Conservation (phyloP, 1,140 invertebrate species). For the Neomicropteryx cornuta region DNA sequence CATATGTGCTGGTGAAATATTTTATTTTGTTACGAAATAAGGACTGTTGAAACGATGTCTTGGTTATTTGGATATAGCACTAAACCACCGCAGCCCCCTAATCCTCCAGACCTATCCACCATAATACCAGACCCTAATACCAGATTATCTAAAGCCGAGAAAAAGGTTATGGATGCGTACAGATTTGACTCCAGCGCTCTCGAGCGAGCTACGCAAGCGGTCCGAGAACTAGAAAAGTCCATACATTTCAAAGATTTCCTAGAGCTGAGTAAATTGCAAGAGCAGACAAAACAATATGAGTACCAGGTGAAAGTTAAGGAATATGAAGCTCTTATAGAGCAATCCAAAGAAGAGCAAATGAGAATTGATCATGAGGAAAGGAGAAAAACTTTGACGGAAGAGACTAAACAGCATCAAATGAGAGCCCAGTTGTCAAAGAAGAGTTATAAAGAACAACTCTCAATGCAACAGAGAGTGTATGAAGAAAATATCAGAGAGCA, state of each 20-base stretch:
- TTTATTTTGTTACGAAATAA: no score
- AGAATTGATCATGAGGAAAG: conserved; percentile 84
- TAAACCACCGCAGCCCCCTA: conserved; percentile 30
- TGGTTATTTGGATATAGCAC: conserved; percentile 60
- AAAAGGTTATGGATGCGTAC: conserved; percentile 71
- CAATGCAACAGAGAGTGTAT: conserved; percentile 83
- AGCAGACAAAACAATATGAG: conserved; percentile 79
- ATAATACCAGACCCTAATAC: conserved; percentile 31
- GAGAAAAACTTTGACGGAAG: conserved; percentile 84
- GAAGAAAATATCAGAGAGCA: conserved; percentile 89
- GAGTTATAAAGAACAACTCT: conserved; percentile 91
- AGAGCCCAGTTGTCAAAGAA: conserved; percentile 88
- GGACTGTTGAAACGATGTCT: no score
- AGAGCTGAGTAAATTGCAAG: conserved; percentile 88
- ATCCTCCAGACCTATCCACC: conserved; percentile 21
- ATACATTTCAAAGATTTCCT: conserved; percentile 86
- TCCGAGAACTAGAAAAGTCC: conserved; percentile 91
- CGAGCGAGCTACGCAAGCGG: conserved; percentile 92
- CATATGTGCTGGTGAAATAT: no score
- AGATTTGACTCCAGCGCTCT: conserved; percentile 94
- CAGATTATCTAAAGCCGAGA: conserved; percentile 47
- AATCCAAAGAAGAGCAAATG: conserved; percentile 81
- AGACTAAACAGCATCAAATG: conserved; percentile 89
- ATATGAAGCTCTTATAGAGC: conserved; percentile 86
- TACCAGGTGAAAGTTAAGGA: conserved; percentile 78